Evolutionary conservation across 1,140 invertebrate genomes (phyloP).

Genomic region (Drosophila pectinifera): DNA sequence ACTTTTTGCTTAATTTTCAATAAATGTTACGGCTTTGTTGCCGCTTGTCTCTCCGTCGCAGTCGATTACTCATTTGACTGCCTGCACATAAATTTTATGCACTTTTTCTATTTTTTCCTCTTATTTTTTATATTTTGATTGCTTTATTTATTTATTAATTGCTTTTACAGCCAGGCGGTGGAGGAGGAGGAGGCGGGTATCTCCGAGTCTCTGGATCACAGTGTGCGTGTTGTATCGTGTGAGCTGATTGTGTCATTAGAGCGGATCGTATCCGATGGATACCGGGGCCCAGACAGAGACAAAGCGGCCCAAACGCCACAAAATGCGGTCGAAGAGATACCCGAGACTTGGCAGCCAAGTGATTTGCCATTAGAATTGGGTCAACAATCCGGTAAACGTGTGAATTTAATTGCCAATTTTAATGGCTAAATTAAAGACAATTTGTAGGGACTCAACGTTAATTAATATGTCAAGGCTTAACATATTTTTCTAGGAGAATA

Average conservation of each 20-base stretch:
- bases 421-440: constrained; percentile 27
- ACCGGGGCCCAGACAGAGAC: constrained; percentile 57
- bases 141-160: constrained; percentile 80
- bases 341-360: constrained; percentile 42
- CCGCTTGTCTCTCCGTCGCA: constrained; percentile 56
- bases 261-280: constrained; percentile 53
- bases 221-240: constrained; percentile 62
- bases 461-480: constrained; percentile 1
- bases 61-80: constrained; percentile 83
- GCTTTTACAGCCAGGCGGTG: constrained; percentile 62
- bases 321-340: constrained; percentile 47
- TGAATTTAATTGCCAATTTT: constrained; percentile 28
- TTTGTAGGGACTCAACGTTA: background rate
- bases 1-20: constrained; percentile 76
- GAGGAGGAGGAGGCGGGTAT: constrained; percentile 5
- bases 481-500: background rate
- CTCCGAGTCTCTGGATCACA: constrained; percentile 1
- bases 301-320: constrained; percentile 55
- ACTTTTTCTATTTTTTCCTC: constrained; percentile 51
- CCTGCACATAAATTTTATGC: constrained; percentile 79
- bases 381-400: constrained; percentile 25
- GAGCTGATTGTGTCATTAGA: constrained; percentile 80
- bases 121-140: constrained; percentile 52
- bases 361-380: constrained; percentile 49
- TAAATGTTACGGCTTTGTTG: constrained; percentile 76